Evolutionary conservation across 1,140 invertebrate species (phyloP), one percentile per base, ranked within the genome.

Genomic region (Diabrotica virgifera): DNA sequence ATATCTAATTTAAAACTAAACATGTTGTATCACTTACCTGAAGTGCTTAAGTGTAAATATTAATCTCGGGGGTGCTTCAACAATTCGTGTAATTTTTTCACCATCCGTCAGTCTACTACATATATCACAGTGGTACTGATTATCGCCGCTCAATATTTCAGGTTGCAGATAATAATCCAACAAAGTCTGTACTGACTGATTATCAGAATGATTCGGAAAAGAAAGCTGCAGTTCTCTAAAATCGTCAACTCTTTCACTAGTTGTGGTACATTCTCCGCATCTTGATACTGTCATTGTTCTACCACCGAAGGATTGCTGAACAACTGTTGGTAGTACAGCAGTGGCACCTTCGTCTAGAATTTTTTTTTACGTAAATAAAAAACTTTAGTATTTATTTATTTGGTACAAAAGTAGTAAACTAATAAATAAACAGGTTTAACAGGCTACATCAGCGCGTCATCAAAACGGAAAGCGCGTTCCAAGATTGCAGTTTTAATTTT

Each of bases 11-110:
- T n/a, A n/a, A n/a, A n/a, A n/a, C n/a, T n/a, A n/a, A n/a, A n/a
- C n/a, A n/a, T n/a, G n/a, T n/a, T n/a, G 24, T 24, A 24, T 51
- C 46, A 51, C 52, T 54, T 3, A 54, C 72, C 88, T 87, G 73
- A 95, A 94, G 66, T 92, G 87, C 71, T 94, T 90, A 10, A 95
- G 77, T 1, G 91, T 92, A 0, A 94, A 77, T 61, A 94, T 89
- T 4, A 95, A 82, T 78, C 91, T 89, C 8, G 85, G 84, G 0
- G 93, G 92, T 0, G 88, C 82, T 40, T 88, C 84, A 0, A 89
- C 82, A 11, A 94, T 86, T 36, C 85, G 82, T 0, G 92, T 89
- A 5, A 85, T 85, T 13, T 91, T 83, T 70, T 90, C 87, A 0
- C 90, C 92, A 72, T 94, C 90, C 36, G 88, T 88, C 1, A 93